These are phyloP conservation scores for Tauraco erythrolophus DNA, from an alignment of 2,113 vertebrate species.

Conservation along the genomic window DNA sequence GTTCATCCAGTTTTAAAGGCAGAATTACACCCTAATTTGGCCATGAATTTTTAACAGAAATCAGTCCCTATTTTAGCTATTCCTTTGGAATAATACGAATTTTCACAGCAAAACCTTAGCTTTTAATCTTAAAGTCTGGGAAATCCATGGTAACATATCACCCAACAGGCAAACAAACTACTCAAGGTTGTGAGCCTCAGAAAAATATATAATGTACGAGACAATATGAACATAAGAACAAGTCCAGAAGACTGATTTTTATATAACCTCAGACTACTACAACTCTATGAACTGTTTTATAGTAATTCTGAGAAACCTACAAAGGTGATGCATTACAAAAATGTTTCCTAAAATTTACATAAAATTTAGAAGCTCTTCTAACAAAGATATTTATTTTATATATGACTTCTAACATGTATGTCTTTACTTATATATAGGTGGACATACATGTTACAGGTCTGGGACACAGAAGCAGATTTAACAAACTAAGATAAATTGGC, in stretches of 20 bases:
- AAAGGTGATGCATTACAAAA: neutral
- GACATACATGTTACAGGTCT: neutral
- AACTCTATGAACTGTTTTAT: neutral
- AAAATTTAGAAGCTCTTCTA: neutral
- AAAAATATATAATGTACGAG: neutral
- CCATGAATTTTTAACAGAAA: neutral
- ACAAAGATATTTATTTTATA: neutral
- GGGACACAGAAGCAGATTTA: neutral
- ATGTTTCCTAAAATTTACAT: neutral
- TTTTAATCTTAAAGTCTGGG: neutral
- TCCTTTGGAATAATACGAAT: neutral
- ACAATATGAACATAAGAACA: neutral
- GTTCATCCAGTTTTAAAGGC: neutral
- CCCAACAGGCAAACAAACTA: neutral
- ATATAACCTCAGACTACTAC: neutral
- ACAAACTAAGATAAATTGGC: neutral
- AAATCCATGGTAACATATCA: neutral
- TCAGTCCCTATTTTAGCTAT: neutral
- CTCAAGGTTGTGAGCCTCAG: neutral
- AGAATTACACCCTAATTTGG: slow-evolving; percentile 18
- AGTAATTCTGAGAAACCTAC: neutral
- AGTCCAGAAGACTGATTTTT: neutral
- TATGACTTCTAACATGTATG: neutral
- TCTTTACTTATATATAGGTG: neutral
- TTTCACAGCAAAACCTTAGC: neutral